Percentiles rank a stretch among this genome's conserved stretches.
Evolutionary conservation across 1,140 invertebrate genomes (phyloP).

Genomic region (Aricia agestis): DNA sequence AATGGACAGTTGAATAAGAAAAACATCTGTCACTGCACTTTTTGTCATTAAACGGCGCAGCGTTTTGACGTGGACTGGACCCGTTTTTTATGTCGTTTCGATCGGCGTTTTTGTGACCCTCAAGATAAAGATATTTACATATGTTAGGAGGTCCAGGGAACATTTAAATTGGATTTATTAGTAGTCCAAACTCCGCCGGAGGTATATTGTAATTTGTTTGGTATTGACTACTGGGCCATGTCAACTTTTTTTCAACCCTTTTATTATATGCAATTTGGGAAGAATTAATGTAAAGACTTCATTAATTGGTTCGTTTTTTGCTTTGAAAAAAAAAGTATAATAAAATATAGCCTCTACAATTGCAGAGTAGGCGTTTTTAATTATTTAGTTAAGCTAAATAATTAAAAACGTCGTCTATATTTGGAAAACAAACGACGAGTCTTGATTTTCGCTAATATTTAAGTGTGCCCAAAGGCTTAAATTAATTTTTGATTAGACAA

Average conservation of each 20-base stretch:
- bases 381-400: no score
- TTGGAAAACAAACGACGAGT: no score
- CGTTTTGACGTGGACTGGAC: conserved; percentile 1
- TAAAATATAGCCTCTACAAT: no score
- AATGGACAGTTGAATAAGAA: neutral
- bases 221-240: neutral
- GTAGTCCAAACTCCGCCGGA: neutral
- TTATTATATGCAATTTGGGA: neutral
- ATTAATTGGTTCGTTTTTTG: no score
- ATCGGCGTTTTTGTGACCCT: conserved; percentile 14
- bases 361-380: no score
- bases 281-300: no score
- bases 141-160: conserved; percentile 14
- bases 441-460: neutral
- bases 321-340: no score
- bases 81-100: neutral
- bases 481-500: neutral
- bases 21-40: conserved; percentile 5
- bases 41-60: neutral
- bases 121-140: conserved; percentile 15
- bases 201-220: conserved; percentile 13
- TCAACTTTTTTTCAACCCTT: neutral
- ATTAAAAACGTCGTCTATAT: no score
- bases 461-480: neutral
- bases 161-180: conserved; percentile 17